Evolutionary conservation across 2,113 vertebrate species (phyloP).

Genomic region (Smithornis capensis): DNA sequence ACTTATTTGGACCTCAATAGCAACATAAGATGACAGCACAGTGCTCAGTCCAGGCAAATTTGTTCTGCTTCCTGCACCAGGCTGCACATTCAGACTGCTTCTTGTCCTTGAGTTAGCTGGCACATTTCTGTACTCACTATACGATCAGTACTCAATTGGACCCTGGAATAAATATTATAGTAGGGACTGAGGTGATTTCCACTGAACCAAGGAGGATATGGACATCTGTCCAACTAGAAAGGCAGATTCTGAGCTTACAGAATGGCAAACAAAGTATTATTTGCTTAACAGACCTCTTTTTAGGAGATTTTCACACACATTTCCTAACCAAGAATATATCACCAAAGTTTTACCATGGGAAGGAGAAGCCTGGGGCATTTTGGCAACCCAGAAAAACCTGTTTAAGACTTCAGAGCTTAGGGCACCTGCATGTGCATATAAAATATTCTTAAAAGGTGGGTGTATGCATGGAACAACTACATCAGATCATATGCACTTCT

Average conservation of each 20-base stretch:
- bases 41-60: neutral
- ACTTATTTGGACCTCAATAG: fast-evolving
- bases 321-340: neutral
- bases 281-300: neutral
- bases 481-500: slow-evolving; percentile 8
- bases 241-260: neutral
- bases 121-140: neutral
- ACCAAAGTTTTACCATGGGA: neutral
- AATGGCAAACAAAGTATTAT: neutral
- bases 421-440: neutral
- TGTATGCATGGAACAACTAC: neutral
- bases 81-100: neutral
- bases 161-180: neutral
- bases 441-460: slow-evolving; percentile 14
- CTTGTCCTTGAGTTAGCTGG: neutral
- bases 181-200: neutral
- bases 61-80: neutral
- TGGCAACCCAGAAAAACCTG: slow-evolving; percentile 24
- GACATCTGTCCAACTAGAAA: neutral
- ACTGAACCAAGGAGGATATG: neutral
- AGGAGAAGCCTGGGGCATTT: neutral
- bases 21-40: fast-evolving
- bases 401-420: neutral
- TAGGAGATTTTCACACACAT: neutral
- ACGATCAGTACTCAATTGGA: fast-evolving